Evolutionary conservation across 2,797 vertebrate species (phyloP).

Genomic region (Diplodus puntazzo): DNA sequence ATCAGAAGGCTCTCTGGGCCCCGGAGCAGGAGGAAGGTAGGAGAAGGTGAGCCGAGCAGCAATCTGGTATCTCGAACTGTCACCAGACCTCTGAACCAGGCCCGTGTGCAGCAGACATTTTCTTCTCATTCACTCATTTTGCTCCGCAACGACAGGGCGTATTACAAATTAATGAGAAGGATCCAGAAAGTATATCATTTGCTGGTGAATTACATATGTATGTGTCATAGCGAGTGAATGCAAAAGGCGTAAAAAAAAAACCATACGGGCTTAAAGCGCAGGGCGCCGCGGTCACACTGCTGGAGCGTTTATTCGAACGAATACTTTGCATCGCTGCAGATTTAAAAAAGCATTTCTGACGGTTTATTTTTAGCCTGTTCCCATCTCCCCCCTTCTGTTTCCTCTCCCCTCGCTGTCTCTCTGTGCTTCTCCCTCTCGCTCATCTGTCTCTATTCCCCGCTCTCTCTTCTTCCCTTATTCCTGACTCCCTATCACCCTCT

Average conservation of each 20-base stretch:
- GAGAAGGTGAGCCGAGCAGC: conserved; percentile 77
- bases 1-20: conserved; percentile 81
- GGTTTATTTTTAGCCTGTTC: conserved; percentile 85
- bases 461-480: conserved; percentile 65
- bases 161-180: conserved; percentile 57
- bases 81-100: conserved; percentile 65
- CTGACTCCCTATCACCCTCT: conserved; percentile 71
- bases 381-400: conserved; percentile 76
- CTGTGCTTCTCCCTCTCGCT: conserved; percentile 69
- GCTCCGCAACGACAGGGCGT: conserved; percentile 27
- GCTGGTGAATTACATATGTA: conserved; percentile 22
- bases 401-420: conserved; percentile 74
- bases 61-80: conserved; percentile 66
- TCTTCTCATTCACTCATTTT: conserved; percentile 67
- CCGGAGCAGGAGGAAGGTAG: conserved; percentile 77
- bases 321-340: conserved; percentile 82
- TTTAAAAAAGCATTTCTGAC: conserved; percentile 82
- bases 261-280: neutral
- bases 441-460: conserved; percentile 75
- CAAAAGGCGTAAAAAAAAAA: conserved; percentile 13
- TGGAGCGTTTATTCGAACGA: conserved; percentile 75
- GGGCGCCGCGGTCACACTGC: conserved; percentile 53
- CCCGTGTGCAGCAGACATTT: conserved; percentile 69
- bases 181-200: conserved; percentile 37
- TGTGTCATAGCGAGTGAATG: conserved; percentile 18